Evolutionary conservation across 2,888 invertebrate genomes (phyloP), one percentile per base, ranked within the genome.

Genomic region (Magallana nippona): DNA sequence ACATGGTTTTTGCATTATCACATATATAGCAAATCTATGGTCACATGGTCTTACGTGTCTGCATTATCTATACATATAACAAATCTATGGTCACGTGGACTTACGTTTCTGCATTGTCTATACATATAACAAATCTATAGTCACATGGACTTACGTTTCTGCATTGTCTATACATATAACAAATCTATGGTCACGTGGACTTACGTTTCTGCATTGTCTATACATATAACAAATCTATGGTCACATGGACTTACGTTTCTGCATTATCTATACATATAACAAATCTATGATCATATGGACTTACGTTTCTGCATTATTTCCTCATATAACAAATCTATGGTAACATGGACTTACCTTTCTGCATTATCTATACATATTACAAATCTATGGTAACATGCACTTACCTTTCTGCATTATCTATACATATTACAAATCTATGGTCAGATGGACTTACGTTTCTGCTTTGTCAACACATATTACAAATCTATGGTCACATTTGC

Each of bases 31-130:
- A 78, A 92, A 92, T 63, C 86, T 84, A 82, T 92, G 92, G 82
- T 92, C 92, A 86, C 92, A 92, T 1, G 17, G 90, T 90, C 10
- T 85, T 58, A n/a, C n/a, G n/a, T n/a, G n/a, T n/a, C n/a, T 44
- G 62, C 71, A 2, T 86, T 81, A 81, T 91, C 91, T n/a, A 91
- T 32, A 82, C 92, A 92, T 13, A 92, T 81, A 13, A 84, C 85
- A 78, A 92, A 92, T 63, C 86, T 84, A 82, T 92, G 92, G 82
- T 92, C n/a, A n/a, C n/a, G n/a, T n/a, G n/a, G n/a, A n/a, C n/a
- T n/a, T n/a, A n/a, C n/a, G n/a, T n/a, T n/a, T n/a, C n/a, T n/a
- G n/a, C n/a, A n/a, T n/a, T n/a, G n/a, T n/a, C n/a, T n/a, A n/a
- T n/a, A n/a, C n/a, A n/a, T n/a, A n/a, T n/a, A n/a, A n/a, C n/a